Percentiles rank a stretch among this genome's conserved stretches.
phyloP scores from a whole-genome alignment of 2,113 vertebrate species.

The Caloenas nicobarica region DNA sequence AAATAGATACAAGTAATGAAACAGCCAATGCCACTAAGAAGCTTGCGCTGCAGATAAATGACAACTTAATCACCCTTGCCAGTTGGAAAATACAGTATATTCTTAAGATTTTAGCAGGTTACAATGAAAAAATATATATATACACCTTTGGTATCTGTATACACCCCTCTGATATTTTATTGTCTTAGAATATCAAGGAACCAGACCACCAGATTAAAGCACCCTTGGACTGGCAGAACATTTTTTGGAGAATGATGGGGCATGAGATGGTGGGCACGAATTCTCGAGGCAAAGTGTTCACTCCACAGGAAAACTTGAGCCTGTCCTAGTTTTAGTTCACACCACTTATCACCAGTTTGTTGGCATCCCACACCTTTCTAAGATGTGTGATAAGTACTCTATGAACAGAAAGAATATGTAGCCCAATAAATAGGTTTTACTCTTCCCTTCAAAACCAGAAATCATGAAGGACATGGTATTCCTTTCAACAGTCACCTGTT shows the following conservation, averaged over 20 bases:
- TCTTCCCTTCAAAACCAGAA: not conserved
- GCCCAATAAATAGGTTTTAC: not conserved
- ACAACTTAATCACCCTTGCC: not conserved
- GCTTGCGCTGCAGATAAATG: not conserved
- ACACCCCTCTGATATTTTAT: not conserved
- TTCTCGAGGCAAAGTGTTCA: not conserved
- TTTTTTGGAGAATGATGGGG: not conserved
- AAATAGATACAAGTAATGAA: not conserved
- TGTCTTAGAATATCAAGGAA: not conserved
- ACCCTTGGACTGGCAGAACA: not conserved
- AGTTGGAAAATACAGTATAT: not conserved
- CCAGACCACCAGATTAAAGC: not conserved
- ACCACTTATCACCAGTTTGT: not conserved
- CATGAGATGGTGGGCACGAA: rapidly evolving
- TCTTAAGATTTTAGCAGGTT: not conserved
- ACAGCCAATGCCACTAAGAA: not conserved
- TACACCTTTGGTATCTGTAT: not conserved
- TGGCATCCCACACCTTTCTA: not conserved
- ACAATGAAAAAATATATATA: not conserved
- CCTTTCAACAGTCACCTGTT: not conserved
- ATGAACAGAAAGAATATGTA: not conserved
- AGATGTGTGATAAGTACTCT: not conserved
- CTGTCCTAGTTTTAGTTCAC: not conserved
- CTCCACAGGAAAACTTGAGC: not conserved
- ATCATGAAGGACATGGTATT: rapidly evolving